Conservation (phyloP, 2,113 vertebrate genomes). For the Scomber colias region DNA sequence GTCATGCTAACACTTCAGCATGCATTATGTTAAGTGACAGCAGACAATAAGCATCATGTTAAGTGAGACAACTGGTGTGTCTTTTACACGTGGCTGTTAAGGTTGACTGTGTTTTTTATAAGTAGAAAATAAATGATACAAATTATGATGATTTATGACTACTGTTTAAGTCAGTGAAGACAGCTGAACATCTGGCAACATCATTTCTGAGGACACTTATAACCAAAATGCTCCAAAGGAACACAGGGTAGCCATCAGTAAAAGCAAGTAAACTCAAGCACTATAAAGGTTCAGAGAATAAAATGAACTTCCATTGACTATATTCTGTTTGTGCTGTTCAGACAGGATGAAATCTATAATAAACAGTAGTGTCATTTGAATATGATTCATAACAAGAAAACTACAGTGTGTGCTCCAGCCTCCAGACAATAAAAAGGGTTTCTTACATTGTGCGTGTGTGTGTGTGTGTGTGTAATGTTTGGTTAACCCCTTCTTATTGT, state of each 20-base stretch:
- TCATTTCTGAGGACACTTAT: no score
- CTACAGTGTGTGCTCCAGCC: background rate
- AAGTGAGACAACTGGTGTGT: background rate
- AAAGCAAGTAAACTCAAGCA: background rate
- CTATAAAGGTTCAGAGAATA: background rate
- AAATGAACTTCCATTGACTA: background rate
- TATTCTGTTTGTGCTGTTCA: background rate
- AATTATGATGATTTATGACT: background rate
- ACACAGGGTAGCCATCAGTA: background rate
- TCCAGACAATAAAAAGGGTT: constrained; percentile 11
- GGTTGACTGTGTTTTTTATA: background rate
- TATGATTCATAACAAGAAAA: constrained; percentile 31
- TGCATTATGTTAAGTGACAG: constrained; percentile 20
- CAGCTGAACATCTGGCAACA: no score
- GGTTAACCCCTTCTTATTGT: constrained; percentile 65
- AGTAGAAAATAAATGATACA: background rate
- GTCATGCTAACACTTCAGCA: constrained; percentile 4
- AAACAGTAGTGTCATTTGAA: constrained; percentile 16
- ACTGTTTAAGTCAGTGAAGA: no score
- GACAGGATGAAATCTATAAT: background rate
- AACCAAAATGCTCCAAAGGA: no score
- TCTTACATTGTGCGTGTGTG: background rate
- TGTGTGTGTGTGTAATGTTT: constrained; percentile 33
- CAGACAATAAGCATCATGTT: constrained; percentile 2
- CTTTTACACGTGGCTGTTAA: background rate